A percentile compares a stretch with the other conserved stretches of the same genome.
These are phyloP conservation scores for Hormaphis cornu DNA, from an alignment of 1,140 invertebrate species.

Conservation along the genomic window DNA sequence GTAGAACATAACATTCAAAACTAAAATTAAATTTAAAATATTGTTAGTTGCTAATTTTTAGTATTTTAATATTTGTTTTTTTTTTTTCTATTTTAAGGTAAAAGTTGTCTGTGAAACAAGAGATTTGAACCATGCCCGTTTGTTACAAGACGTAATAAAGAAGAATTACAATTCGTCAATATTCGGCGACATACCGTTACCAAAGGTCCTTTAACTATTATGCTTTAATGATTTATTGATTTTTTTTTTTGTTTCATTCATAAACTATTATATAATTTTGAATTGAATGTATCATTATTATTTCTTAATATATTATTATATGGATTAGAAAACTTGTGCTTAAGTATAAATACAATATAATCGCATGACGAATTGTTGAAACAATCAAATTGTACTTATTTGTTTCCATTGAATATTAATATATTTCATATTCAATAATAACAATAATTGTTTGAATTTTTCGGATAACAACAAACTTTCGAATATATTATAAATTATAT, in stretches of 20 bases:
- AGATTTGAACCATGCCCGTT: conserved; percentile 62
- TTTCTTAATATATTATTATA: no score
- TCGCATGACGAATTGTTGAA: no score
- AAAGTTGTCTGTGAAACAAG: conserved; percentile 78
- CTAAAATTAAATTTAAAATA: not conserved
- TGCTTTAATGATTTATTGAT: not conserved
- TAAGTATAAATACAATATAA: no score
- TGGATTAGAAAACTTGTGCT: no score
- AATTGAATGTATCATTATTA: no score
- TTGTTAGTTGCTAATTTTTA: not conserved
- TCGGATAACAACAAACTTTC: no score
- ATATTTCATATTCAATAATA: no score
- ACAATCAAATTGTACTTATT: no score
- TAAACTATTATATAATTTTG: no score
- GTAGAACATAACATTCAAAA: not conserved
- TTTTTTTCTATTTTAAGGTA: conserved; percentile 47
- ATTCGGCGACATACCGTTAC: conserved; percentile 36
- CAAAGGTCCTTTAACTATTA: not conserved
- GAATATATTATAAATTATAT: no score
- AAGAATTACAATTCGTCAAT: conserved; percentile 47
- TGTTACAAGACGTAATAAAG: conserved; percentile 53
- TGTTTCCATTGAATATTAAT: no score
- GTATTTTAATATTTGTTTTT: not conserved
- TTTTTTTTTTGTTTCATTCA: not conserved
- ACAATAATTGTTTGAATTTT: no score